Evolutionary conservation across 2,113 vertebrate genomes (phyloP), one percentile per base, ranked within the genome.

Genomic region (Microtus richardsoni): DNA sequence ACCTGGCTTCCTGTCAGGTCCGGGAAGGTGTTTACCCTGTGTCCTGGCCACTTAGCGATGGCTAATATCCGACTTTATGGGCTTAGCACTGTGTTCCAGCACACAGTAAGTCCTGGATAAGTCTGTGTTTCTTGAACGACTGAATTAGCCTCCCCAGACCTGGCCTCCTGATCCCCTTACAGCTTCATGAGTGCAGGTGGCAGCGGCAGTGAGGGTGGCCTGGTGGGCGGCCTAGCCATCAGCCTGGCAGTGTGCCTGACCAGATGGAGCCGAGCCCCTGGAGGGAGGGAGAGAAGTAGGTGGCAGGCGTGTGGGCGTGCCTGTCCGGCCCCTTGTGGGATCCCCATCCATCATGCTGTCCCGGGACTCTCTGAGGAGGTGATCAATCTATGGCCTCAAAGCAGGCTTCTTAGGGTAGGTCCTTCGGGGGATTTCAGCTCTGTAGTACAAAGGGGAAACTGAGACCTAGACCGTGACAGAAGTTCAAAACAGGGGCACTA

Each of bases 191-290:
- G 83, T 39, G 74, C 0, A 21, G 91, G 60, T 13, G 75, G 88
- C 28, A 0, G 86, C 28, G 0, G 4, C 12, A 4, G n/a, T 0
- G 9, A 89, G 44, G 78, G 94, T 89, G 58, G 96, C 92, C 70
- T 10, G 2, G 95, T 14, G 36, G 91, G 89, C 2, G 4, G 91
- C 91, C 93, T 44, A 97, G 96, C 94, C 94, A 89, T 97, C 97
- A 97, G 94, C 71, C 77, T 93, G 96, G 93, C 79, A 0, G 71
- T 19, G 70, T 0, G 4, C 95, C 95, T 71, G 92, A 47, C 96
- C 96, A 96, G 97, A 96, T 96, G 96, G 97, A 94, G 93, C 93
- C 0, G 5, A 47, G 74, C 64, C 96, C 96, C 89, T 28, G 80
- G 70, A 75, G 94, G 94, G 80, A 60, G 39, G 87, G 74, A 84